Base-by-base conservation (phyloP, 2,113 vertebrate genomes). In the Jacana jacana region DNA sequence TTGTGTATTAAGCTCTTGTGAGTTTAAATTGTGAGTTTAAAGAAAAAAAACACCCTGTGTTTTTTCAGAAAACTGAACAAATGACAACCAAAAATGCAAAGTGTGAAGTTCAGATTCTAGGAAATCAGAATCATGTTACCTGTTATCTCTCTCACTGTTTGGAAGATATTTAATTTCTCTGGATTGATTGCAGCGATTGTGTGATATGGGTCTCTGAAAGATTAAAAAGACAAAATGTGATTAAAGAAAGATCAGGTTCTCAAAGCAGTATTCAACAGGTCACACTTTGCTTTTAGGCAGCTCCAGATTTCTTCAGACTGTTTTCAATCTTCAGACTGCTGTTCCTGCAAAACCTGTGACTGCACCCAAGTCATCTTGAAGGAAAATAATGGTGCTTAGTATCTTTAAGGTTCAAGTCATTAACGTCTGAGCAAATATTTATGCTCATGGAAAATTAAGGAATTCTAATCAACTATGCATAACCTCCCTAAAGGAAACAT, bases 101-200 rank as follows among this genome's bases (percentile, higher is more conserved):
- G 33, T 11, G 17, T 86, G 39, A 72, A 88, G 31, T 31, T 65
- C 20, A 49, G 70, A 57, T 13, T 51, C 10, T 1, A 82, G 23
- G 35, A 83, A 54, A 78, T 40, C n/a, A 44, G 17, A 80, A 90
- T 24, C 1, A 2, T 37, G 37, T 98, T 98, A 99, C 99, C 99
- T 98, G 99, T 99, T 97, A 99, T 99, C 97, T 99, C 99, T 96
- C 98, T 98, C 80, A 99, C 99, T 12, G 99, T 99, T 79, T 99
- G 99, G 94, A 99, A 99, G 55, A 98, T 98, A 48, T 99, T 99
- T 80, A 99, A 97, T 72, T 99, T 99, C 76, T 99, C 98, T 4
- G 99, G 99, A 89, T 99, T 99, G 97, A 99, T 96, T 17, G 99
- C 99, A 44, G 98, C 98, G 1, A 99, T 99, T 9, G 98, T 99